A percentile compares a stretch with the other conserved stretches of the same genome.
Conservation (phyloP, 2,113 vertebrate genomes). For the Leucopsar rothschildi region DNA sequence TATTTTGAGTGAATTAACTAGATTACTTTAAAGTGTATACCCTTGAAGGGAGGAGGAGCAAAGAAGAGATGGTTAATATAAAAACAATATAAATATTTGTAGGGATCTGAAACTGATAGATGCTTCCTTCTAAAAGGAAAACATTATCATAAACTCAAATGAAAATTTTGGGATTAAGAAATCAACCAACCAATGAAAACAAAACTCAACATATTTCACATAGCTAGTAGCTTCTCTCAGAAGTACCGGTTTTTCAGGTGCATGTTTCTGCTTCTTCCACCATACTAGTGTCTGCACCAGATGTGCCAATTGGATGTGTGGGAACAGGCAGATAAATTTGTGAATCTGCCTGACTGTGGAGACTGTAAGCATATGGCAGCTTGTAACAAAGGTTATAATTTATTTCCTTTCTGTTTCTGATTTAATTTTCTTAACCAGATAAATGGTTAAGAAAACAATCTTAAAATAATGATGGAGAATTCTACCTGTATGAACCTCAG, state of each 20-base stretch:
- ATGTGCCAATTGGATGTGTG: neutral
- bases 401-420: neutral
- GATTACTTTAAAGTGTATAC: neutral
- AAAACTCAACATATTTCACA: neutral
- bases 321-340: neutral
- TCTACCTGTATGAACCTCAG: neutral
- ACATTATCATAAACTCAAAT: neutral
- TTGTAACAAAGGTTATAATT: neutral
- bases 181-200: neutral
- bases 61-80: neutral
- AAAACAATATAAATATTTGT: neutral
- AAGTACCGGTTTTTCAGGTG: neutral
- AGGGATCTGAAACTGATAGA: neutral
- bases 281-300: neutral
- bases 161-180: neutral
- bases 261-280: neutral
- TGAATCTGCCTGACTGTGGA: neutral
- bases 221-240: neutral
- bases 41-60: accelerated
- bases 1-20: neutral
- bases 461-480: neutral
- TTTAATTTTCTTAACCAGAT: neutral
- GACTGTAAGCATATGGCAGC: neutral
- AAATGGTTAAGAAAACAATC: neutral
- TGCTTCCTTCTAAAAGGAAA: neutral